Percentiles rank a stretch among this genome's conserved stretches.
Evolutionary conservation across 2,888 invertebrate species (phyloP).

Genomic region (Drosophila pseudotalamancana): DNA sequence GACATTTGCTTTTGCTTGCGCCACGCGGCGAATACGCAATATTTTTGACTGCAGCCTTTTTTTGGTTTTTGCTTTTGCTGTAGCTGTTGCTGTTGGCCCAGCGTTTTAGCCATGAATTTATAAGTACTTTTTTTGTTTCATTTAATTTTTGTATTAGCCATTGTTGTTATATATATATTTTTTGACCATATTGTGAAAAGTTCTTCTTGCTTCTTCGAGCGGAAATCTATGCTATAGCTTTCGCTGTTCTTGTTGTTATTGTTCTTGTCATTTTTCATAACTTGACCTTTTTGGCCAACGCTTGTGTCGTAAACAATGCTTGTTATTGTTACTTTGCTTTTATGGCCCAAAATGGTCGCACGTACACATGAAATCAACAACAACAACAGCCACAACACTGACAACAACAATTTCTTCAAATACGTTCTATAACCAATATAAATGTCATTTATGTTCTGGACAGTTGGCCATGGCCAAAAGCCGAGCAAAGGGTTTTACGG

Average conservation of each 20-base stretch:
- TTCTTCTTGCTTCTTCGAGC: conserved; percentile 48
- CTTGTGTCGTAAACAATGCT: conserved; percentile 59
- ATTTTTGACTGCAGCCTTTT: conserved; percentile 20
- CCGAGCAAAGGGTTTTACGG: conserved; percentile 18
- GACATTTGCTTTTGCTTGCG: conserved; percentile 48
- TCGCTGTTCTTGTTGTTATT: not conserved
- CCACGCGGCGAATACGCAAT: conserved; percentile 67
- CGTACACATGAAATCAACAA: conserved; percentile 61
- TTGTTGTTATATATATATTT: conserved; percentile 2
- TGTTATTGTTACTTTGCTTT: conserved; percentile 67
- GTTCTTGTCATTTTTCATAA: conserved; percentile 58
- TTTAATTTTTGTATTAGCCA: conserved; percentile 2
- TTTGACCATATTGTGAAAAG: conserved; percentile 38
- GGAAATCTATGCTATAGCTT: conserved; percentile 42
- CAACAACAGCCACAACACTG: conserved; percentile 16
- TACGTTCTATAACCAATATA: conserved; percentile 74
- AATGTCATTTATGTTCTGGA: conserved; percentile 76
- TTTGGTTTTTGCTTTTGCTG: conserved; percentile 15
- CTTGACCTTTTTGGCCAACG: conserved; percentile 68
- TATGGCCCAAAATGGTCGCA: conserved; percentile 60
- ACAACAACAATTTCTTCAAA: conserved; percentile 58
- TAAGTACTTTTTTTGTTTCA: conserved; percentile 1
- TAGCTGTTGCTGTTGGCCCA: not conserved
- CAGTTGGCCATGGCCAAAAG: conserved; percentile 47
- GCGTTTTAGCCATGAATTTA: not conserved